Evolutionary conservation across 2,797 vertebrate species (phyloP).

Genomic region (Enteromius mattozi): DNA sequence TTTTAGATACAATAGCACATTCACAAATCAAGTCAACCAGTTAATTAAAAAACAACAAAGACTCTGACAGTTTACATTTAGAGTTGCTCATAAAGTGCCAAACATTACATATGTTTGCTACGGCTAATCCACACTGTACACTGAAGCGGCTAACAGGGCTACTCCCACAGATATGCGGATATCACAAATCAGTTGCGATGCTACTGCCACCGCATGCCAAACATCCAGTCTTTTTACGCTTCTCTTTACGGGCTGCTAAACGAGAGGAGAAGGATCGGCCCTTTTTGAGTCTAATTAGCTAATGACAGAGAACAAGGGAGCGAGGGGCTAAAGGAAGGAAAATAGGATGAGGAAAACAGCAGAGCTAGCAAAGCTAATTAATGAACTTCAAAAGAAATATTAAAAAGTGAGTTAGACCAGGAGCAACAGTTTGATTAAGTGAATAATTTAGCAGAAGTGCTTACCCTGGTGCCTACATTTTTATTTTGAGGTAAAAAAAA

Average conservation of each 20-base stretch:
- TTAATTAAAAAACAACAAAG: conserved; percentile 44
- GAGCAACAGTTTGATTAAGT: conserved; percentile 82
- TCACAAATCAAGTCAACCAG: conserved; percentile 44
- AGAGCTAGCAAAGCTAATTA: conserved; percentile 81
- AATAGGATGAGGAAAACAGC: conserved; percentile 69
- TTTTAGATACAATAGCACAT: conserved; percentile 23
- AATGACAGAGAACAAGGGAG: conserved; percentile 45
- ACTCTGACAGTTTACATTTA: conserved; percentile 31
- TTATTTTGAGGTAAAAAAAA: conserved; percentile 62
- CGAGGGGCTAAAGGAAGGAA: conserved; percentile 48
- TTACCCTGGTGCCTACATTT: conserved; percentile 73
- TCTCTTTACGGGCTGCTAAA: conserved; percentile 28
- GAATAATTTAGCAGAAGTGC: conserved; percentile 80
- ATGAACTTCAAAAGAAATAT: conserved; percentile 84
- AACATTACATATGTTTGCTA: conserved; percentile 29
- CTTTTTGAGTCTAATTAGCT: conserved; percentile 58
- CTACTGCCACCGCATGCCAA: conserved; percentile 42
- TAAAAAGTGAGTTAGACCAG: conserved; percentile 80
- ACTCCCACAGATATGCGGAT: not conserved
- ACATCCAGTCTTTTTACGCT: conserved; percentile 22
- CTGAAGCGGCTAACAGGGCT: conserved; percentile 6
- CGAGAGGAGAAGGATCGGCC: conserved; percentile 46
- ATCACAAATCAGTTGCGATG: conserved; percentile 49
- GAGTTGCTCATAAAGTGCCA: conserved; percentile 7
- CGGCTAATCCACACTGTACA: conserved; percentile 10